Conservation (phyloP, 2,888 invertebrate species). For the Microdon myrmicae region DNA sequence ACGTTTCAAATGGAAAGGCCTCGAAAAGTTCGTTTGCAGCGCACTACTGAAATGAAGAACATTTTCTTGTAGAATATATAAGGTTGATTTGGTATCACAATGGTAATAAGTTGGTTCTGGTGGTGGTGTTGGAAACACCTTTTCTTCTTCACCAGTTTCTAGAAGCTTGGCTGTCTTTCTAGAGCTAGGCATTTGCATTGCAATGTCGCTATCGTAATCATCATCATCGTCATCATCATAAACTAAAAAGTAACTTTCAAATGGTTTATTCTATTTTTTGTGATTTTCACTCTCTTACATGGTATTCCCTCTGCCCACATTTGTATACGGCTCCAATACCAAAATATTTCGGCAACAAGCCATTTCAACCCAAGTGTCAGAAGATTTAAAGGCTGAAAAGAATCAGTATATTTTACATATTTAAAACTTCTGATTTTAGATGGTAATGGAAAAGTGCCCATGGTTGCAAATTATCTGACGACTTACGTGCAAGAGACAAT, state of each 20-base stretch:
- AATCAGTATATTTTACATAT: neutral
- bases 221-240: conserved; percentile 66
- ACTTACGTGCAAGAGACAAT: conserved; percentile 59
- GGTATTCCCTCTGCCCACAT: conserved; percentile 65
- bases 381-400: conserved; percentile 66
- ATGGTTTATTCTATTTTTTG: neutral
- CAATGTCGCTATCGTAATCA: conserved; percentile 65
- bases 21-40: conserved; percentile 66
- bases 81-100: conserved; percentile 78
- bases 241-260: conserved; percentile 54
- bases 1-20: conserved; percentile 77
- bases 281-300: conserved; percentile 56
- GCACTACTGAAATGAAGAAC: conserved; percentile 67
- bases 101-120: conserved; percentile 66
- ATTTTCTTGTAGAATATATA: conserved; percentile 76
- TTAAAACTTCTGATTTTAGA: neutral
- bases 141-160: conserved; percentile 65
- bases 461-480: too few species aligned
- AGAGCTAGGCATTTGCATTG: conserved; percentile 54
- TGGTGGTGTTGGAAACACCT: conserved; percentile 64
- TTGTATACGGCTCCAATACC: conserved; percentile 62
- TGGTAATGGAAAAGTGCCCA: neutral
- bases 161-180: conserved; percentile 56
- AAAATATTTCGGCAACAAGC: conserved; percentile 64
- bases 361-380: conserved; percentile 65